Base-by-base conservation (phyloP, 2,888 invertebrate species). In the Sphaerolaimus hirsutus region DNA sequence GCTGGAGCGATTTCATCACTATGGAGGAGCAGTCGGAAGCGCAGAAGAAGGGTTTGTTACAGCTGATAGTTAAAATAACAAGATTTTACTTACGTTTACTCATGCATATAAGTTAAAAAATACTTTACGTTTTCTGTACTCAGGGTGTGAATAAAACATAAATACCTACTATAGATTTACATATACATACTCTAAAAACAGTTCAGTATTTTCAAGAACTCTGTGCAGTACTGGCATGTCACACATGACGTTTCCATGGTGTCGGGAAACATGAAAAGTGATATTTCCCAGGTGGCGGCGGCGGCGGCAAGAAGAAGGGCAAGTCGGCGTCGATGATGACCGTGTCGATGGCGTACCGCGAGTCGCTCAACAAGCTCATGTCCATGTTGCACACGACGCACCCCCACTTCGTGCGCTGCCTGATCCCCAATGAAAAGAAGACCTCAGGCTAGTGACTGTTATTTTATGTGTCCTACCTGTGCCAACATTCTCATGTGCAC, bases 221-320 rank as follows among this genome's bases (percentile, higher is more conserved):
- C 71, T 93, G 74, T 79, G 80, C 69, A 81, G 81, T 51, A 97
- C 93, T 47, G 81, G 86, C 67, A 93, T 93, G n/a, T 74, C 91
- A 93, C 72, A 97, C 97, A 75, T 89, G 97, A 61, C 87, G 93
- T 79, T 97, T 93, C 73, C 93, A 97, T 76, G 91, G 97, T 73
- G 93, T 93, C 74, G 97, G 97, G 58, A 70, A 71, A 56, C 59
- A 66, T 55, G 71, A 71, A 56, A 56, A 60, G 48, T 65, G 68
- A n/a, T n/a, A n/a, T n/a, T n/a, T n/a, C n/a, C n/a, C n/a, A n/a
- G n/a, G n/a, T n/a, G n/a, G 50, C 25, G 48, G 47, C 23, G 56
- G 55, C 43, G 58, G 56, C 41, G 56, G 56, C 47, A 57, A 56
- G 50, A 58, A 58, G 55, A 57, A 56, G 54, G 58, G 58, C 43